Conservation (phyloP, 2,888 invertebrate genomes). For the Cybosia mesomella region DNA sequence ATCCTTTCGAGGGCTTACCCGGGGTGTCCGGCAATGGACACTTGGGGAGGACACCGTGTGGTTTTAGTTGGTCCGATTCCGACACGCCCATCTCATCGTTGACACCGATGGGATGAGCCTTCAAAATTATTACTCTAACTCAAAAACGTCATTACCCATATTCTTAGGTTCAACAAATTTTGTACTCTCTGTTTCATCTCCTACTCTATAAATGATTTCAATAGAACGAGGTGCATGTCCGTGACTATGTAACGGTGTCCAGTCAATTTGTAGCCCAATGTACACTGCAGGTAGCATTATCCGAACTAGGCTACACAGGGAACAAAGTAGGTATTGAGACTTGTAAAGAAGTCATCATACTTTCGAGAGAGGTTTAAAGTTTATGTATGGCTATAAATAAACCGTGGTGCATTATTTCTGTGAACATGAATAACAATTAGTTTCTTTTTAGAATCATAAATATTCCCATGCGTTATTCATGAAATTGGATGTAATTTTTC, state of each 20-base stretch:
- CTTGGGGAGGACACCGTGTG: no score
- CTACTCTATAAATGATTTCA: slow-evolving; percentile 59
- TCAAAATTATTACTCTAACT: no score
- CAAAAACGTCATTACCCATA: not conserved
- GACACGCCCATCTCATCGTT: no score
- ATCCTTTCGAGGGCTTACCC: no score
- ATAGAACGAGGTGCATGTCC: slow-evolving; percentile 50
- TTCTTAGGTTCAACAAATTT: not conserved
- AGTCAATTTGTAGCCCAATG: slow-evolving; percentile 58
- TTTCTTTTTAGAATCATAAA: not conserved
- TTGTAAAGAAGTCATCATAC: slow-evolving; percentile 22
- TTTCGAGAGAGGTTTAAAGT: slow-evolving; percentile 15
- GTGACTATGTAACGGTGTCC: slow-evolving; percentile 53
- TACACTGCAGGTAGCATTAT: slow-evolving; percentile 37
- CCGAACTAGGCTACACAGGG: slow-evolving; percentile 7
- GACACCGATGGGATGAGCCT: no score
- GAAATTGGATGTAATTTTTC: no score
- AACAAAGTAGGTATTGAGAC: slow-evolving; percentile 27
- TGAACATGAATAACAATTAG: not conserved
- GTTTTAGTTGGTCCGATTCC: no score
- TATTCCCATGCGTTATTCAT: no score
- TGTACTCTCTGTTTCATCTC: slow-evolving; percentile 19
- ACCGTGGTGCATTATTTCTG: not conserved
- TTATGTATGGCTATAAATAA: not conserved
- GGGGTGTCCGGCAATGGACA: no score